These are phyloP conservation scores for Atherinosoma microstoma DNA, from an alignment of 2,797 vertebrate species.

Conservation along the genomic window DNA sequence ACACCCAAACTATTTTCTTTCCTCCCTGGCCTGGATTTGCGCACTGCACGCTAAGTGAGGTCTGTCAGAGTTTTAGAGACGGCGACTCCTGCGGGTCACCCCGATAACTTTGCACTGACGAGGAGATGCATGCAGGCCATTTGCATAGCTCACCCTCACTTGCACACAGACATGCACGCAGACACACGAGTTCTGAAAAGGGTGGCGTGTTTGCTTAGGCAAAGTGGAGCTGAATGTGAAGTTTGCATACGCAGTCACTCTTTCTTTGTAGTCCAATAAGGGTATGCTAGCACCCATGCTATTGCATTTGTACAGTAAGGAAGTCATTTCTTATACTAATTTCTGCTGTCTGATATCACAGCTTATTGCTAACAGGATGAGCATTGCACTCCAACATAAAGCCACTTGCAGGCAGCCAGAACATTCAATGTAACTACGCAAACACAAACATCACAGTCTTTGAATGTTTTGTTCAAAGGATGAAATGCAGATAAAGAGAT, in stretches of 20 bases:
- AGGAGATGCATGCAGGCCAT: conserved; percentile 61
- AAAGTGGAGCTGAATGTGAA: conserved; percentile 70
- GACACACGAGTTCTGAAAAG: conserved; percentile 35
- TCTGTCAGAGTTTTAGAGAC: conserved; percentile 51
- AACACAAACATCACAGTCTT: conserved; percentile 71
- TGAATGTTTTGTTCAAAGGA: conserved; percentile 60
- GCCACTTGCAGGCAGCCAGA: conserved; percentile 60
- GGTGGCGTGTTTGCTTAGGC: conserved; percentile 72
- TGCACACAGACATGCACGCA: conserved; percentile 37
- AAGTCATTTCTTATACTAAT: conserved; percentile 55
- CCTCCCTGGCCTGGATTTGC: conserved; percentile 48
- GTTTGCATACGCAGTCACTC: conserved; percentile 73
- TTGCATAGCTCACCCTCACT: conserved; percentile 78
- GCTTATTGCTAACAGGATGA: conserved; percentile 79
- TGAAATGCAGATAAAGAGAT: conserved; percentile 55
- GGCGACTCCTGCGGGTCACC: conserved; percentile 32
- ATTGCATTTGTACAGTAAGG: conserved; percentile 75
- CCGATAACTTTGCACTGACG: conserved; percentile 36
- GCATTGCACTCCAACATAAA: conserved; percentile 63
- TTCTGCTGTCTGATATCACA: conserved; percentile 72
- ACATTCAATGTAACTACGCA: conserved; percentile 63
- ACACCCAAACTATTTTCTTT: conserved; percentile 18
- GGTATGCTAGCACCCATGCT: conserved; percentile 73
- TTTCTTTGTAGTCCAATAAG: conserved; percentile 56
- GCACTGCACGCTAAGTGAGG: conserved; percentile 39